A percentile compares a stretch with the other conserved stretches of the same genome.
Conservation (phyloP, 2,797 vertebrate genomes). For the Pseudomugil tenellus region DNA sequence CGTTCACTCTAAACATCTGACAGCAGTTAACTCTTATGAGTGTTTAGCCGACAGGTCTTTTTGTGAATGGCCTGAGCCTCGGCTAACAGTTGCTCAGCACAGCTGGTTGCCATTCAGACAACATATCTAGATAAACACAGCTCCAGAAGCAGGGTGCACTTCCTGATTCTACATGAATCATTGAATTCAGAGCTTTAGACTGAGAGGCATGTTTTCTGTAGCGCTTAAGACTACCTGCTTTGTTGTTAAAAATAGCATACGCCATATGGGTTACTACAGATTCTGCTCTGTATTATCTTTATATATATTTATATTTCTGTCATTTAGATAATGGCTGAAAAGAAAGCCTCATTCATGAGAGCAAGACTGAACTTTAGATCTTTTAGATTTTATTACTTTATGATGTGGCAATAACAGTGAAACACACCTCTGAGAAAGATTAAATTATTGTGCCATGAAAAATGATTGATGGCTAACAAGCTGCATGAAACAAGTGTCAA, state of each 20-base stretch:
- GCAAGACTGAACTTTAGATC: background rate
- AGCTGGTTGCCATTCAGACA: constrained; percentile 76
- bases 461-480: background rate
- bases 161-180: constrained; percentile 49
- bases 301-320: constrained; percentile 23
- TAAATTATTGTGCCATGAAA: background rate
- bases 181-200: constrained; percentile 28
- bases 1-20: constrained; percentile 73
- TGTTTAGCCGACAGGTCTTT: constrained; percentile 31
- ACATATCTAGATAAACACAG: constrained; percentile 64
- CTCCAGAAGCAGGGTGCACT: constrained; percentile 25
- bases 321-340: constrained; percentile 25
- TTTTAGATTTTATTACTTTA: constrained; percentile 17
- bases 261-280: background rate
- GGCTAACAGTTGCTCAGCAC: constrained; percentile 38
- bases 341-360: constrained; percentile 36
- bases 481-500: background rate
- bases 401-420: background rate
- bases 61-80: constrained; percentile 43
- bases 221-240: background rate
- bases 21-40: constrained; percentile 57
- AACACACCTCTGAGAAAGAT: background rate
- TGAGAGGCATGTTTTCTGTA: constrained; percentile 6
- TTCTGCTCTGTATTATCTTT: background rate
- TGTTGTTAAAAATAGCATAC: background rate